Evolutionary conservation across 2,888 invertebrate species (phyloP), one percentile per base, ranked within the genome.

Genomic region (Meloe dianella): DNA sequence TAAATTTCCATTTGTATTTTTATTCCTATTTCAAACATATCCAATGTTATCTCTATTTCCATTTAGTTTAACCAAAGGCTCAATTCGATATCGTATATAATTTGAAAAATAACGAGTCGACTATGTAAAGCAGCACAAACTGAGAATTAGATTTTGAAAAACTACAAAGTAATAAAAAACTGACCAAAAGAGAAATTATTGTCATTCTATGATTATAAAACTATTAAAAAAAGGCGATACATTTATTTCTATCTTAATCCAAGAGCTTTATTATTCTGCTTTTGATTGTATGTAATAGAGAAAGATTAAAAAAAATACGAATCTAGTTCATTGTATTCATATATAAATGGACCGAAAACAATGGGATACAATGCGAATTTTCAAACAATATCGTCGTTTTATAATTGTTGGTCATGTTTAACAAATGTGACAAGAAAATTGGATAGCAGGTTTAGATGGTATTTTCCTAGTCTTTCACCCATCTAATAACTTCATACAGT

Each of bases 361-460:
- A 66, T 56, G 30, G 51, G 30, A 51, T 32, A 66, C 59, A 66
- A 63, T 47, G 27, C 63, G 54, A 63, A 59, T 35, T 47, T 59
- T 62, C 61, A 62, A 32, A 61, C 29, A 51, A 62, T 61, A 58
- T 47, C 58, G 63, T 35, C 54, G n/a, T 32, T 58, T 62, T 58
- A 61, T 63, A 66, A 66, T 66, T 57, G 66, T 60, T 63, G 59
- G 60, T 56, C 24, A 57, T 65, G 60, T 63, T 29, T 38, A 63
- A 63, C 66, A 66, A 66, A 66, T 60, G 63, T 57, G 65, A 57
- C 32, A 47, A 47, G 62, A 66, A 63, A 63, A 54, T 54, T 54
- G 47, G 47, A 47, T 41, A 8, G 54, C 14, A 4, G 10, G 24
- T 22, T 54, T 54, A 24, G 24, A n/a, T 10, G 12, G 12, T 5